phyloP scores from a whole-genome alignment of 2,888 invertebrate species.

The Acleris emargana region DNA sequence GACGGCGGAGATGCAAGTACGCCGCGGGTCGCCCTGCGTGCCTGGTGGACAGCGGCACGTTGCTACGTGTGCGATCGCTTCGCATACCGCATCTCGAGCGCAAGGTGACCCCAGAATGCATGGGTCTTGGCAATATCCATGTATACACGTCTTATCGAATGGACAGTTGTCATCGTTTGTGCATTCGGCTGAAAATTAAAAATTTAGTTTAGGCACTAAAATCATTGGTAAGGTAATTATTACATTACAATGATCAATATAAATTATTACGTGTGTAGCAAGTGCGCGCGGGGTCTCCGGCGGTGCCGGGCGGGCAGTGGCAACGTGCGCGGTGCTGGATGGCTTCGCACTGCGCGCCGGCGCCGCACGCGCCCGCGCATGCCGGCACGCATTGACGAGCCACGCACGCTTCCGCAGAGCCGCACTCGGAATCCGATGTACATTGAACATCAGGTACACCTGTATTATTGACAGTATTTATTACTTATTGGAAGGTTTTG shows the following conservation, averaged over 20 bases:
- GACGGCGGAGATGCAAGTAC: slow-evolving; percentile 91
- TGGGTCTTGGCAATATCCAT: slow-evolving; percentile 91
- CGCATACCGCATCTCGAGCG: slow-evolving; percentile 91
- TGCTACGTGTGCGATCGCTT: slow-evolving; percentile 89
- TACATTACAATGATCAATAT: neutral
- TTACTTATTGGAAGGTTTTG: too few species aligned
- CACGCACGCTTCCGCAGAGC: slow-evolving; percentile 90
- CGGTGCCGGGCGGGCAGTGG: slow-evolving; percentile 92
- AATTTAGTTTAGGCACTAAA: neutral
- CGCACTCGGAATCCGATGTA: slow-evolving; percentile 88
- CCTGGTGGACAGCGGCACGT: slow-evolving; percentile 93
- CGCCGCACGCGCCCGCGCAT: slow-evolving; percentile 92
- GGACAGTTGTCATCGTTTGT: slow-evolving; percentile 91
- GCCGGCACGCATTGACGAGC: slow-evolving; percentile 92
- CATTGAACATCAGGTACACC: slow-evolving; percentile 86
- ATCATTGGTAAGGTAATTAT: neutral
- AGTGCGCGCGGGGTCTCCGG: slow-evolving; percentile 92
- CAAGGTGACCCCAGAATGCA: slow-evolving; percentile 88
- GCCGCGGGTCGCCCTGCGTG: slow-evolving; percentile 91
- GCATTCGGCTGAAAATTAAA: slow-evolving; percentile 88
- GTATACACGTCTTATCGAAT: slow-evolving; percentile 91
- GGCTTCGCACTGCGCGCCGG: slow-evolving; percentile 91
- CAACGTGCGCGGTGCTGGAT: slow-evolving; percentile 92
- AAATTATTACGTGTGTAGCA: slow-evolving; percentile 92
- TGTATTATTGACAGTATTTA: slow-evolving; percentile 40